Percentiles rank a stretch among this genome's conserved stretches.
phyloP scores from a whole-genome alignment of 1,140 invertebrate genomes.

The Drosophila kanapiae region DNA sequence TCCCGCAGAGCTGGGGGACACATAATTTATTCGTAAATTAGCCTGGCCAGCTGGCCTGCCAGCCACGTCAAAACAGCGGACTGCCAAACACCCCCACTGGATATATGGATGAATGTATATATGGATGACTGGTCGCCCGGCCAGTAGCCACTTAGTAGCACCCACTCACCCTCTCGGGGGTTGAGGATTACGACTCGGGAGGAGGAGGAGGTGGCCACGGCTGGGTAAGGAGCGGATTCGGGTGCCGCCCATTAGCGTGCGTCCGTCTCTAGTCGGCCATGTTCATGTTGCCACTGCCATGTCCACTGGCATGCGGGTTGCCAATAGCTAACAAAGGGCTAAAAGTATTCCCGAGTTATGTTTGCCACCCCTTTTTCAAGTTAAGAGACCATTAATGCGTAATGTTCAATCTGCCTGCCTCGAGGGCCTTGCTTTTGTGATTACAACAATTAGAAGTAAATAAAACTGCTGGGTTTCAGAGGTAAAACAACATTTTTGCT shows the following conservation, averaged over 20 bases:
- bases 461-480: not conserved
- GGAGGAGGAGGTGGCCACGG: not conserved
- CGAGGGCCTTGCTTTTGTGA: not conserved
- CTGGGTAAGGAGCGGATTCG: constrained; percentile 23
- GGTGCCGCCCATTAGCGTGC: constrained; percentile 68
- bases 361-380: constrained; percentile 7
- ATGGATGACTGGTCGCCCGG: constrained; percentile 26
- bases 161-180: constrained; percentile 55
- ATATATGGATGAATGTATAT: constrained; percentile 25
- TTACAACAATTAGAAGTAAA: constrained; percentile 3
- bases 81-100: constrained; percentile 42
- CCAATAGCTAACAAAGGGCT: constrained; percentile 27
- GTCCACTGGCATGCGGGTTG: constrained; percentile 44
- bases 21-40: constrained; percentile 76
- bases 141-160: constrained; percentile 54
- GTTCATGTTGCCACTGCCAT: constrained; percentile 46
- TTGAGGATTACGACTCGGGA: not conserved
- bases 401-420: constrained; percentile 15
- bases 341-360: constrained; percentile 16
- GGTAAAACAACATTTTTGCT: not conserved
- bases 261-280: constrained; percentile 57
- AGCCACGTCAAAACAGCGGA: constrained; percentile 53
- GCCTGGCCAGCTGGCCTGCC: constrained; percentile 62
- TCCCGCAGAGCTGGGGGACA: constrained; percentile 24
- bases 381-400: constrained; percentile 16